phyloP scores from a whole-genome alignment of 2,113 vertebrate species.

The Chiloscyllium plagiosum region DNA sequence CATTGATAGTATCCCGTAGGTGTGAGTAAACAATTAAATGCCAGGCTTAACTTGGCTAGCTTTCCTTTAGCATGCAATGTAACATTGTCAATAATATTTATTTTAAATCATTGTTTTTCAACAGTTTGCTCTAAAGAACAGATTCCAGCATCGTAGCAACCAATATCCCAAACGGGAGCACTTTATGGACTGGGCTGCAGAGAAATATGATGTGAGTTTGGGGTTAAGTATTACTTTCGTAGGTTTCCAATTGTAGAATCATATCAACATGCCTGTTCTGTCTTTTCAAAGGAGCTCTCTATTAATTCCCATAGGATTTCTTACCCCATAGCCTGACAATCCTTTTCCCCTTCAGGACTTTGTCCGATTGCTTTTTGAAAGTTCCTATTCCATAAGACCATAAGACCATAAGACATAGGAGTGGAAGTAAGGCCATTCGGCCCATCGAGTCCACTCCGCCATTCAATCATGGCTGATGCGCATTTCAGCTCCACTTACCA shows the following conservation, averaged over 20 bases:
- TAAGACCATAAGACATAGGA: no score
- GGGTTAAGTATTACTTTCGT: fast-evolving
- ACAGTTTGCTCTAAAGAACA: conserved; percentile 86
- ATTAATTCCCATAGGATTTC: not conserved
- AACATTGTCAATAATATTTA: not conserved
- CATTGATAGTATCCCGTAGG: not conserved
- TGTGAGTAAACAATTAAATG: not conserved
- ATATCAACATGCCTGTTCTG: no score
- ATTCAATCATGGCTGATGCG: no score
- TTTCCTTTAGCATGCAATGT: not conserved
- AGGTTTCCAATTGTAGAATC: not conserved
- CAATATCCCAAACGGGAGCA: conserved; percentile 72
- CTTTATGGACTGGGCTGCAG: conserved; percentile 93
- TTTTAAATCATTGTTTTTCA: conserved; percentile 17
- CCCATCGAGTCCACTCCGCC: no score
- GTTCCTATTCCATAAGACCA: no score
- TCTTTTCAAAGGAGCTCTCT: not conserved
- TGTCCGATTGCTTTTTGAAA: not conserved
- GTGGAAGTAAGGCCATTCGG: no score
- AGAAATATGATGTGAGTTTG: conserved; percentile 76
- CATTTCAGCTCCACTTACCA: no score
- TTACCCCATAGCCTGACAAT: not conserved
- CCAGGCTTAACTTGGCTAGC: not conserved
- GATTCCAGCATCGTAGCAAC: conserved; percentile 70
- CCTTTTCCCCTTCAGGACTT: not conserved